Conservation (phyloP, 2,888 invertebrate species). For the Phengaris alcon region DNA sequence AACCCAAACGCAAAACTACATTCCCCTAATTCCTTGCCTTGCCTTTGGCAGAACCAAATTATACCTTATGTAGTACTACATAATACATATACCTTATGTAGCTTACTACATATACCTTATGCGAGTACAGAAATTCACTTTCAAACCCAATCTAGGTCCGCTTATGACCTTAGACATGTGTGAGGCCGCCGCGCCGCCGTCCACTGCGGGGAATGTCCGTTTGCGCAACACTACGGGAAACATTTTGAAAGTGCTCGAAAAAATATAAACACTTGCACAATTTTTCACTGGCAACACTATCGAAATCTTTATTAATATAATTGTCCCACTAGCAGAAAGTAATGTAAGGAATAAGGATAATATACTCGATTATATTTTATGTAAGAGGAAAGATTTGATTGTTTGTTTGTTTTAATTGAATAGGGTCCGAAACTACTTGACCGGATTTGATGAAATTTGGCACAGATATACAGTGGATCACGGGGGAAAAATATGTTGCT, state of each 20-base stretch:
- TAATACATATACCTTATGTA: no score
- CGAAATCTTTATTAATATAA: neutral
- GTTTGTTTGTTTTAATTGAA: no score
- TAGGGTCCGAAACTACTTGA: no score
- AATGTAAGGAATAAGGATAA: no score
- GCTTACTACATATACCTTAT: neutral
- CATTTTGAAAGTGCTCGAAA: conserved; percentile 22
- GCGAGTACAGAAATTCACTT: conserved; percentile 21
- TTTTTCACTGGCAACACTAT: neutral
- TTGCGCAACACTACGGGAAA: conserved; percentile 21
- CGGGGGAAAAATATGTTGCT: no score
- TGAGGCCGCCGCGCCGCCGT: neutral
- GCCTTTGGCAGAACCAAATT: neutral
- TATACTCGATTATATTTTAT: no score
- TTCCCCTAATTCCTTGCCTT: conserved; percentile 1
- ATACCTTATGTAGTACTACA: no score
- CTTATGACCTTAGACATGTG: conserved; percentile 17
- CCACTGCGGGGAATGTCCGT: conserved; percentile 18
- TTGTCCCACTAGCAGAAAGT: no score
- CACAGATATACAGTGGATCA: no score
- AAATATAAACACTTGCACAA: conserved; percentile 19
- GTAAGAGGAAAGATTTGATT: no score
- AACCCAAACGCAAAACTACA: neutral
- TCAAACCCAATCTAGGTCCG: conserved; percentile 25
- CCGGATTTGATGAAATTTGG: no score